These are phyloP conservation scores for Eilema caniola DNA, from an alignment of 2,888 invertebrate species.

Conservation along the genomic window DNA sequence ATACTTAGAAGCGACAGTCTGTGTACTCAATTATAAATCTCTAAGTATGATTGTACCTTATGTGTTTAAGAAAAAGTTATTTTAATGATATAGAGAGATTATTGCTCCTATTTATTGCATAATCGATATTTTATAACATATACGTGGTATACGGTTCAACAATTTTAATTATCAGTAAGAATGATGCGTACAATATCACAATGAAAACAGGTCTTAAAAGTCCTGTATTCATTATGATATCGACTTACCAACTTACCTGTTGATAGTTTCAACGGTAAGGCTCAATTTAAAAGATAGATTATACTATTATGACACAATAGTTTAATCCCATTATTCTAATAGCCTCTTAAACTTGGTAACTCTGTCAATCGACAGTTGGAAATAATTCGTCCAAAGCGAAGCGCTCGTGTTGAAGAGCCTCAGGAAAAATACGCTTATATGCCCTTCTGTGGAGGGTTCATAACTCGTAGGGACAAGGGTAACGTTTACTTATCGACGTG, in stretches of 20 bases:
- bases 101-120: neutral
- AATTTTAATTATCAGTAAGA: conserved; percentile 25
- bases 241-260: conserved; percentile 42
- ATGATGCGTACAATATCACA: conserved; percentile 33
- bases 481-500: conserved; percentile 83
- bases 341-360: conserved; percentile 62
- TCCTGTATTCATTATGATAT: no score
- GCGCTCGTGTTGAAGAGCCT: conserved; percentile 49
- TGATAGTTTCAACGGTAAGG: conserved; percentile 40
- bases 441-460: conserved; percentile 69
- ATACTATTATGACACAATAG: conserved; percentile 54
- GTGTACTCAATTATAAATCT: conserved; percentile 48
- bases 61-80: neutral
- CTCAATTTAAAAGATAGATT: conserved; percentile 45
- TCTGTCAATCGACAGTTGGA: conserved; percentile 52
- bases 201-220: conserved; percentile 34
- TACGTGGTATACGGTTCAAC: conserved; percentile 10
- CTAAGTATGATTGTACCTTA: conserved; percentile 16
- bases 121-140: neutral
- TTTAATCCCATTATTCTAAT: conserved; percentile 63
- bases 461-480: conserved; percentile 77
- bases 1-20: conserved; percentile 64
- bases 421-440: conserved; percentile 68
- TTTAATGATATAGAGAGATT: neutral
- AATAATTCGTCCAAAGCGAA: conserved; percentile 58